phyloP scores from a whole-genome alignment of 2,113 vertebrate species.

The Tursiops truncatus region DNA sequence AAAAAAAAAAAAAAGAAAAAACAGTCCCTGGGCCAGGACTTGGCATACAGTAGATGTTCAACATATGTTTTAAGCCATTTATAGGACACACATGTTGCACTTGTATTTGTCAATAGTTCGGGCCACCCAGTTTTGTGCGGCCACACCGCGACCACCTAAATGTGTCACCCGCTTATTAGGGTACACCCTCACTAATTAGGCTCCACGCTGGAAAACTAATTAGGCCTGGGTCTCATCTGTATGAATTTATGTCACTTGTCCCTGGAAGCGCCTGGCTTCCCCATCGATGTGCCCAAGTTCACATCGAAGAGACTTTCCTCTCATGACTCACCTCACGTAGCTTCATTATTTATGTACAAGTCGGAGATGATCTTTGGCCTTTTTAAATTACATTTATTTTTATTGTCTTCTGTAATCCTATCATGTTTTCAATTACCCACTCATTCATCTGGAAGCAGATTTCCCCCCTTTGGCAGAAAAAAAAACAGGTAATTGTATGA shows the following conservation, averaged over 20 bases:
- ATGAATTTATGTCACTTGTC: neutral
- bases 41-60: neutral
- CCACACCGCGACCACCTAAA: neutral
- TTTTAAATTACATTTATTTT: conserved; percentile 75
- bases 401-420: conserved; percentile 60
- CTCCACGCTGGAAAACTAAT: conserved; percentile 36
- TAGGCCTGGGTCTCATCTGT: conserved; percentile 37
- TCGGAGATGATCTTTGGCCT: conserved; percentile 63
- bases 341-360: conserved; percentile 72
- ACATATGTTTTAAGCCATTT: neutral
- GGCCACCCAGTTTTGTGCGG: neutral
- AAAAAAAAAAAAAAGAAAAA: neutral
- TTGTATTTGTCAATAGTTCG: neutral
- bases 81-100: neutral
- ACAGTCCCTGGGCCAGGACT: neutral
- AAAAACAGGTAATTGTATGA: conserved; percentile 65
- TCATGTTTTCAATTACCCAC: conserved; percentile 69
- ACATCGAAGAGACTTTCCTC: neutral
- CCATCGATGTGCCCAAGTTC: neutral
- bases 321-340: conserved; percentile 53
- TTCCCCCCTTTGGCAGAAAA: conserved; percentile 22
- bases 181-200: neutral
- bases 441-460: conserved; percentile 57
- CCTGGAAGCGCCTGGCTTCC: neutral
- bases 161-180: neutral